Percentiles rank a stretch among this genome's conserved stretches.
phyloP scores from a whole-genome alignment of 1,140 invertebrate genomes.

The Eciton burchellii region DNA sequence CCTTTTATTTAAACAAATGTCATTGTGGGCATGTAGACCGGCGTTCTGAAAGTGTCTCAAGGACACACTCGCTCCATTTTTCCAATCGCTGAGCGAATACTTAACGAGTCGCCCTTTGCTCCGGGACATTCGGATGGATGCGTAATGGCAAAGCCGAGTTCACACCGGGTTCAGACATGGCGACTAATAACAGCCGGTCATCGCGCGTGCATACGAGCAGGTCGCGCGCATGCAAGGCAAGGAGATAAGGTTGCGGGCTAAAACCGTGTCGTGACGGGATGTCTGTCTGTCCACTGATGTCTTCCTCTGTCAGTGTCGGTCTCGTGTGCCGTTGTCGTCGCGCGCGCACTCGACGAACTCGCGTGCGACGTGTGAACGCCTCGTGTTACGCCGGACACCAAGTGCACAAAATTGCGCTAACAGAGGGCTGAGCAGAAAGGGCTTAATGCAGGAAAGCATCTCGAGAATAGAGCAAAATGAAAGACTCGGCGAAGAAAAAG shows the following conservation, averaged over 20 bases:
- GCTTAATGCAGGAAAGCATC: not conserved
- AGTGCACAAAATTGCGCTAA: not conserved
- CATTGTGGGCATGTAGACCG: not conserved
- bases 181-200: conserved; percentile 76
- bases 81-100: no score
- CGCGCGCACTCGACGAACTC: conserved; percentile 38
- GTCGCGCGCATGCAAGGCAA: conserved; percentile 76
- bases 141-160: conserved; percentile 52
- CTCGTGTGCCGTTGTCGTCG: conserved; percentile 56
- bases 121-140: conserved; percentile 44
- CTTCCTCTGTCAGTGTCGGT: conserved; percentile 59
- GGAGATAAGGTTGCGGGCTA: conserved; percentile 77
- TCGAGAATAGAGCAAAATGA: not conserved
- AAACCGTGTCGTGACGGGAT: conserved; percentile 79
- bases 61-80: not conserved
- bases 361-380: conserved; percentile 56
- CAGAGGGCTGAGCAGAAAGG: not conserved
- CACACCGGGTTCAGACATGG: conserved; percentile 75
- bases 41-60: not conserved
- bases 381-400: not conserved
- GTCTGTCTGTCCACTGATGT: conserved; percentile 61
- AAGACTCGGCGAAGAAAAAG: not conserved
- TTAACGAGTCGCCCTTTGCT: not conserved
- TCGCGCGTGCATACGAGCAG: conserved; percentile 59
- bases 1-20: not conserved